These are phyloP conservation scores for Eremophila alpestris DNA, from an alignment of 2,797 vertebrate species.

Conservation along the genomic window DNA sequence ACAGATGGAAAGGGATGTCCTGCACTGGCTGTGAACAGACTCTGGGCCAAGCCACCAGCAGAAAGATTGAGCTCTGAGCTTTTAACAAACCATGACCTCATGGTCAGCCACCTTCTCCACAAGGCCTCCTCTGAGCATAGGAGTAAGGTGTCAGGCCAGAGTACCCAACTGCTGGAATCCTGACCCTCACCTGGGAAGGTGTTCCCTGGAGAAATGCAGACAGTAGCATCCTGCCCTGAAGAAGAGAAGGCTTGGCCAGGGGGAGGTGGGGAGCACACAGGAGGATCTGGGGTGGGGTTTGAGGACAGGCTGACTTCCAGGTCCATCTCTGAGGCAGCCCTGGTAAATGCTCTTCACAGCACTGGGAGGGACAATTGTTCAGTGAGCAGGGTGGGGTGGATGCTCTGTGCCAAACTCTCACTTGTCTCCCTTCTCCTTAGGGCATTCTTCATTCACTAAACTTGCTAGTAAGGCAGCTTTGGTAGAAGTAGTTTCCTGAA, in stretches of 20 bases:
- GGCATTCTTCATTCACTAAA: constrained; percentile 13
- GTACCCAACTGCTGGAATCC: neutral
- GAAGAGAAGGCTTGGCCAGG: neutral
- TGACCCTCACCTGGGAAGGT: neutral
- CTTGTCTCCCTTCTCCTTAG: constrained; percentile 24
- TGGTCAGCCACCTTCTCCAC: neutral
- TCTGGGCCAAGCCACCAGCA: neutral
- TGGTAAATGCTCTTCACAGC: neutral
- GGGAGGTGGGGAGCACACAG: neutral
- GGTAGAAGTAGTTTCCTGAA: neutral
- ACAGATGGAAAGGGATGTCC: neutral
- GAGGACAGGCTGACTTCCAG: neutral
- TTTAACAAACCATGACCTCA: neutral
- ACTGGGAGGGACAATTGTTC: constrained; percentile 20
- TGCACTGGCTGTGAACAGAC: neutral
- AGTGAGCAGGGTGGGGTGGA: neutral
- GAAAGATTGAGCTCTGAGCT: neutral
- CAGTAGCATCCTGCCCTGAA: neutral
- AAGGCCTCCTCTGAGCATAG: neutral
- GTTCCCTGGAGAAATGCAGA: neutral
- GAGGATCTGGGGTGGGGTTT: neutral
- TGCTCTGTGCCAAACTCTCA: neutral
- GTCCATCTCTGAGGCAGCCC: neutral
- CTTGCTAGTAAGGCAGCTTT: neutral
- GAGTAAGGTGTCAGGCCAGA: neutral